Percentiles rank a stretch among this genome's conserved stretches.
phyloP scores from a whole-genome alignment of 2,888 invertebrate genomes.

The Patella ulyssiponensis region DNA sequence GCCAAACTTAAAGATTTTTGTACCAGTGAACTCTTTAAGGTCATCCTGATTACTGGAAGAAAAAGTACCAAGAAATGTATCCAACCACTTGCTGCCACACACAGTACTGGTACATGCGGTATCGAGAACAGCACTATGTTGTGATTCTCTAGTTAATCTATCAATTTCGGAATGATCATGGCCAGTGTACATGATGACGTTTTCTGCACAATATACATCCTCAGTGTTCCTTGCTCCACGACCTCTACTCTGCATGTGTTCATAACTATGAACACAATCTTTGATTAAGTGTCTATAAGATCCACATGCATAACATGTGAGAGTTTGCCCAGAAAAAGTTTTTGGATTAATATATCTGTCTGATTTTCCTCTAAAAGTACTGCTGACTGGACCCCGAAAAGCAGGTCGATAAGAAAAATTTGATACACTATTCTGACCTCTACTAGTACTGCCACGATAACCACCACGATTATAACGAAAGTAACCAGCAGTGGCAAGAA shows the following conservation, averaged over 20 bases:
- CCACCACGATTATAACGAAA: not conserved
- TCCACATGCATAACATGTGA: not conserved
- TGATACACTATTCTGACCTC: not conserved
- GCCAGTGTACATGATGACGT: not conserved
- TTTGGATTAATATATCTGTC: not conserved
- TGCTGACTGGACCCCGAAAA: not conserved
- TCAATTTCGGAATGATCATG: not conserved
- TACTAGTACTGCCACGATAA: not conserved
- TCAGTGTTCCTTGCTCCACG: too few relatives aligned
- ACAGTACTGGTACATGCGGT: not conserved
- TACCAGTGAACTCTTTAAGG: not conserved
- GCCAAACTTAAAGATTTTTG: not conserved
- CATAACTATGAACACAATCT: too few relatives aligned
- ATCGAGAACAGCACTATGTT: not conserved
- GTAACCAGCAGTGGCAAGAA: not conserved
- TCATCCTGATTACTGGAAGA: not conserved
- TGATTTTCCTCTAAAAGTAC: not conserved
- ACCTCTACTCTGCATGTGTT: too few relatives aligned
- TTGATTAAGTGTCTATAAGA: slow-evolving; percentile 7
- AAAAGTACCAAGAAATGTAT: not conserved
- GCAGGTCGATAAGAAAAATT: not conserved
- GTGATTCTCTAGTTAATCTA: not conserved
- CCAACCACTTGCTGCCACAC: not conserved
- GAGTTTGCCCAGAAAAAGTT: not conserved
- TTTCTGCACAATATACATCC: too few relatives aligned